phyloP scores from a whole-genome alignment of 2,888 invertebrate species.

The Acleris literana region DNA sequence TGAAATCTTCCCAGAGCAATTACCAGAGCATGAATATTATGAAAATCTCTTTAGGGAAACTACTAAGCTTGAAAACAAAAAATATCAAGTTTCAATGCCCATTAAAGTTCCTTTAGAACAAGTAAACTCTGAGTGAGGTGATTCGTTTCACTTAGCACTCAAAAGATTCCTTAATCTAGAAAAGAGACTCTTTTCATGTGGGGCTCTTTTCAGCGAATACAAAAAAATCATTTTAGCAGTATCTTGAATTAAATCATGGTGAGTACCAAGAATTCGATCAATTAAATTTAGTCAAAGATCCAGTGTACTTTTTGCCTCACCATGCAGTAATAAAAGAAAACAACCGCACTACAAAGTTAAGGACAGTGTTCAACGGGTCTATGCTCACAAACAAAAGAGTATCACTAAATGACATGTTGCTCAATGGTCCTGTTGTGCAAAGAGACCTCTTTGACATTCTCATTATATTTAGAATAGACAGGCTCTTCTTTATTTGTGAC shows the following conservation, averaged over 20 bases:
- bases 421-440: neutral
- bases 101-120: too few relatives aligned
- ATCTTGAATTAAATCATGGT: neutral
- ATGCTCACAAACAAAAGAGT: neutral
- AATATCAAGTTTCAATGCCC: too few relatives aligned
- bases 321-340: neutral
- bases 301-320: neutral
- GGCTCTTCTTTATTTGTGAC: neutral
- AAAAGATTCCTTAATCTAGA: too few relatives aligned
- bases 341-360: neutral
- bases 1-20: constrained; percentile 3
- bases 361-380: neutral
- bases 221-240: neutral
- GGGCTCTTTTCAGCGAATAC: neutral
- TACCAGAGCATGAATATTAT: neutral
- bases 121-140: too few relatives aligned
- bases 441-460: neutral
- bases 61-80: too few relatives aligned
- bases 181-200: too few relatives aligned
- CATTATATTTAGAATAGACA: neutral
- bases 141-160: too few relatives aligned
- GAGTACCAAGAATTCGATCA: neutral
- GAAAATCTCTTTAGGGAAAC: too few relatives aligned
- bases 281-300: neutral
- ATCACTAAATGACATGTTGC: neutral